A percentile compares a stretch with the other conserved stretches of the same genome.
Evolutionary conservation across 2,113 vertebrate genomes (phyloP).

Genomic region (Epinephelus lanceolatus): DNA sequence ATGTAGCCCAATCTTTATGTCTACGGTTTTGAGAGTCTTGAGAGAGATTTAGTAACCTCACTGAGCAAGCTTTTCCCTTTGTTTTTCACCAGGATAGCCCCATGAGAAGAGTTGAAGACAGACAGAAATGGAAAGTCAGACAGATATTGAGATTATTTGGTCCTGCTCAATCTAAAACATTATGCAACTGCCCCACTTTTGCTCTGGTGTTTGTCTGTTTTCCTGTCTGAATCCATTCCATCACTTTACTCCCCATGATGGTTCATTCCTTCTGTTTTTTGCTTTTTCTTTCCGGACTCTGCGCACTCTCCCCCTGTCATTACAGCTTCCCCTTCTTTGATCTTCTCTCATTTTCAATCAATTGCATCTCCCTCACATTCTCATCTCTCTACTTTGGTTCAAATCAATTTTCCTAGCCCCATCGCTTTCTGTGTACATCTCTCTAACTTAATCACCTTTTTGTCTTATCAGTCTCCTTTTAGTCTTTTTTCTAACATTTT

Average conservation of each 20-base stretch:
- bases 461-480: slow-evolving; percentile 12
- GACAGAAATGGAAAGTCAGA: neutral
- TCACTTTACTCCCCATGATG: slow-evolving; percentile 37
- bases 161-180: slow-evolving; percentile 33
- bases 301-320: slow-evolving; percentile 23
- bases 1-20: neutral
- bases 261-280: slow-evolving; percentile 27
- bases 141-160: slow-evolving; percentile 27
- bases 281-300: slow-evolving; percentile 69
- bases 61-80: neutral
- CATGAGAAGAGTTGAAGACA: neutral
- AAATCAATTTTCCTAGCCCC: slow-evolving; percentile 8
- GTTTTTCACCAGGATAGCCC: neutral
- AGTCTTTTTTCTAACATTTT: slow-evolving; percentile 8
- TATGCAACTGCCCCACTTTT: slow-evolving; percentile 59
- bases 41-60: neutral
- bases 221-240: slow-evolving; percentile 54
- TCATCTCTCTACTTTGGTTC: slow-evolving; percentile 43
- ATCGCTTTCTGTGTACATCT: slow-evolving; percentile 14
- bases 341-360: slow-evolving; percentile 41
- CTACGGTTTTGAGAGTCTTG: neutral
- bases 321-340: slow-evolving; percentile 36
- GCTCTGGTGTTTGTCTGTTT: slow-evolving; percentile 51
- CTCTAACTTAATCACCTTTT: slow-evolving; percentile 21
- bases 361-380: slow-evolving; percentile 59